Base-by-base conservation (phyloP, 2,113 vertebrate species). In the Sapayoa aenigma region DNA sequence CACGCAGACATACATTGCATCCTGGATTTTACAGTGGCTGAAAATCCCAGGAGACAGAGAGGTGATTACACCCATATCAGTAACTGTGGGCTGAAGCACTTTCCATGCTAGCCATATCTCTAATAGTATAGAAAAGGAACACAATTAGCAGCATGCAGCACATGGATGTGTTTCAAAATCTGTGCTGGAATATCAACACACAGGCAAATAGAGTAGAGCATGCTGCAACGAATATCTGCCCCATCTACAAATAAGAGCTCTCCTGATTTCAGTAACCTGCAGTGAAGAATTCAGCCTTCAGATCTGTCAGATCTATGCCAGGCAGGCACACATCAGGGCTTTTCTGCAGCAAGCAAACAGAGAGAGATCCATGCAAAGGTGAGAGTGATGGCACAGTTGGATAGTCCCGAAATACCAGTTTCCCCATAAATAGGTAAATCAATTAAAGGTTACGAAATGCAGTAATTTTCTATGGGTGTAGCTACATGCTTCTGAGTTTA, bases 401-500 rank as follows among this genome's bases (percentile, higher is more conserved):
- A 84, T 89, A 95, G 91, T 95, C 92, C 89, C 79, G 66, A 93
- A 92, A 96, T 95, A 89, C 94, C 93, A 95, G 91, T 96, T 97
- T 94, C 93, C 84, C 94, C 73, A 67, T 95, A 96, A 95, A 96
- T 90, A 92, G 44, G 76, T 65, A 96, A 92, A 97, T 95, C 90
- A 91, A 92, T 96, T 96, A 96, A 89, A 68, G 85, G 85, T 97
- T 96, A 92, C 59, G 94, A 97, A 97, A 97, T 84, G 56, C 76
- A 47, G 94, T 96, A 97, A 95, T 96, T 96, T 94, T 95, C 83
- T 93, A 44, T 92, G 89, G 96, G 96, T 84, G 94, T 95, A 95
- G 88, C 90, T 92, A 93, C 94, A 93, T 94, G 93, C 93, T 96
- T 97, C 75, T 77, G 90, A 77, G 84, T 97, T 89, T 95, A 97